Evolutionary conservation across 2,888 invertebrate species (phyloP).

Genomic region (Erynnis tages): DNA sequence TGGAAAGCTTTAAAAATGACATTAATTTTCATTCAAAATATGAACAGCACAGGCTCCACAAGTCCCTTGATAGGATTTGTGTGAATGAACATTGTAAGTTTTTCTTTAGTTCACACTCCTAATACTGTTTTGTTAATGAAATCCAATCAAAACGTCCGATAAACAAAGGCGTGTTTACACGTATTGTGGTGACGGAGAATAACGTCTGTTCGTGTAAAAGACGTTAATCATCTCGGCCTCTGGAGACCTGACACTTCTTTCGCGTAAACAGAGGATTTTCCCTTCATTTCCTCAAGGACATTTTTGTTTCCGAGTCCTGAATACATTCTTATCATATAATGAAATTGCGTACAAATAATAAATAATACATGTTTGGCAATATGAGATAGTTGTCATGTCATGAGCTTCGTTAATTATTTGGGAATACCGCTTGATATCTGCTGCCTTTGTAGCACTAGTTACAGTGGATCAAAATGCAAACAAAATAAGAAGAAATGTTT

Average conservation of each 20-base stretch:
- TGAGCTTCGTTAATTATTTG: too few relatives aligned
- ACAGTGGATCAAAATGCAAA: too few relatives aligned
- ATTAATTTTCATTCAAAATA: too few relatives aligned
- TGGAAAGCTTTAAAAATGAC: too few relatives aligned
- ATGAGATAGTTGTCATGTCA: too few relatives aligned
- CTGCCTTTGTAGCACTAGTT: too few relatives aligned
- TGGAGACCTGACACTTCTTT: slow-evolving; percentile 41
- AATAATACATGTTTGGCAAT: too few relatives aligned
- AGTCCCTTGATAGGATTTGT: too few relatives aligned
- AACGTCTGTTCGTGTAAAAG: slow-evolving; percentile 47
- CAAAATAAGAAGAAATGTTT: too few relatives aligned
- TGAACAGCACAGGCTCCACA: too few relatives aligned
- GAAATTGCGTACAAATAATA: too few relatives aligned
- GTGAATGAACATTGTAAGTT: not conserved
- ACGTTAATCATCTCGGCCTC: slow-evolving; percentile 57
- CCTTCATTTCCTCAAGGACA: slow-evolving; percentile 62
- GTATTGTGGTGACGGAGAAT: slow-evolving; percentile 32
- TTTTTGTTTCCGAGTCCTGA: slow-evolving; percentile 57
- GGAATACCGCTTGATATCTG: too few relatives aligned
- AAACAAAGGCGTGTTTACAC: slow-evolving; percentile 26
- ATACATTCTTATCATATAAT: slow-evolving; percentile 56
- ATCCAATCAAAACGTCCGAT: slow-evolving; percentile 29
- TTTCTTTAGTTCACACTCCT: not conserved
- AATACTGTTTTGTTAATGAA: slow-evolving; percentile 1
- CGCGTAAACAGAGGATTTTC: slow-evolving; percentile 44